Percentiles rank a stretch among this genome's conserved stretches.
Conservation (phyloP, 2,797 vertebrate genomes). For the Stomatorhinus walkeri region DNA sequence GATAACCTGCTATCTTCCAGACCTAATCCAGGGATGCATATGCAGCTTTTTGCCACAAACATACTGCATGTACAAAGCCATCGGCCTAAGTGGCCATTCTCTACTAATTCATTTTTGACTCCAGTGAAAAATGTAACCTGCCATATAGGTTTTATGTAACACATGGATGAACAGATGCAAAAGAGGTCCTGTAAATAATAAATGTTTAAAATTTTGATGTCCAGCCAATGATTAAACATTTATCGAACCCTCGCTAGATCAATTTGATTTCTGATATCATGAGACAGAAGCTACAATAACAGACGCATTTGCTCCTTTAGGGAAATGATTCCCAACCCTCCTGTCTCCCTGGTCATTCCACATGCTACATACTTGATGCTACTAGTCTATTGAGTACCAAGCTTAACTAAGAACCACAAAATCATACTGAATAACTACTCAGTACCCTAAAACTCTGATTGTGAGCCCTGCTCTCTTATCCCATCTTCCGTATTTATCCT, state of each 20-base stretch:
- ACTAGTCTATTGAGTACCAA: background rate
- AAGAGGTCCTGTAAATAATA: background rate
- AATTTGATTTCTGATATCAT: background rate
- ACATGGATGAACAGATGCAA: background rate
- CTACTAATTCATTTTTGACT: background rate
- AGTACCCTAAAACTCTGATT: background rate
- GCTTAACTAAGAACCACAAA: background rate
- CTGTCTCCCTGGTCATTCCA: background rate
- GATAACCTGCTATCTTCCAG: background rate
- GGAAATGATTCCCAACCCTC: background rate
- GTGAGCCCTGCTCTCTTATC: background rate
- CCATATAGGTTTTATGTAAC: background rate
- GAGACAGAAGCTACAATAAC: background rate
- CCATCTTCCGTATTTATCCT: background rate
- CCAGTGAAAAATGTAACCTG: background rate
- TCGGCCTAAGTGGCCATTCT: background rate
- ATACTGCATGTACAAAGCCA: background rate
- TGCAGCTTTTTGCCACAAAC: background rate
- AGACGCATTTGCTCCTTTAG: background rate
- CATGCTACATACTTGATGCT: background rate
- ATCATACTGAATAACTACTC: background rate
- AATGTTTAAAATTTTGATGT: background rate
- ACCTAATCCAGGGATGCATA: background rate
- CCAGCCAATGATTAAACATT: background rate
- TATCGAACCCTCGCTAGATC: background rate